Evolutionary conservation across 2,888 invertebrate genomes (phyloP), one percentile per base, ranked within the genome.

Genomic region (Eretmocerus hayati): DNA sequence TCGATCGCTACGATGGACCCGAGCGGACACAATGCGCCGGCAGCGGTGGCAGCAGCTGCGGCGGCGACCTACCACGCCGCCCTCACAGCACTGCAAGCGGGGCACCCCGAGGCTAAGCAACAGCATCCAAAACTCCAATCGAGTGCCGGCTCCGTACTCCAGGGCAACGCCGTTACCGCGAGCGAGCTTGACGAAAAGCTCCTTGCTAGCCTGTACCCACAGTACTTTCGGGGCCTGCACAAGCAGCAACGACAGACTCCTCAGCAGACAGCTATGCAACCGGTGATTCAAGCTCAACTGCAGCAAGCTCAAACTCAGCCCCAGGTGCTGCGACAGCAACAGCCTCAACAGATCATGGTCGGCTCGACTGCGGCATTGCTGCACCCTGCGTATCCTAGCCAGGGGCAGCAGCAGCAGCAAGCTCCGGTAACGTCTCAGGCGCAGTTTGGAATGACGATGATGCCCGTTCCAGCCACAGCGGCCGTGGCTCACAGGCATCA

Each of bases 201-300:
- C 2, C 54, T 64, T 30, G 65, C 64, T 21, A 63, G 65, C 54
- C 66, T 67, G 57, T 67, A 67, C 59, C 67, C 66, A 46, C 67
- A 67, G 54, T 67, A 67, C 59, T 67, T 67, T 57, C 62, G 65
- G 30, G 60, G 64, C 21, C 63, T 66, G 61, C 64, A 64, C 22
- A 60, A 61, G 38, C 65, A 65, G 51, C 62, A 61, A 50, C 64
- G 63, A 45, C 64, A 59, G 53, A n/a, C n/a, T n/a, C n/a, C n/a
- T n/a, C 62, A 26, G 19, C 73, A 38, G 3, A 23, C 6, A 3
- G 22, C 5, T 6, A 32, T 16, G 20, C 42, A 31, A 8, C 40
- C n/a, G 13, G 32, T n/a, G 33, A 38, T 11, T 13, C 40, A 21
- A 16, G 26, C 9, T 26, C 47, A 43, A 15, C 22, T 11, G n/a